These are phyloP conservation scores for Periophthalmus modestus DNA, from an alignment of 2,113 vertebrate species.

Conservation along the genomic window DNA sequence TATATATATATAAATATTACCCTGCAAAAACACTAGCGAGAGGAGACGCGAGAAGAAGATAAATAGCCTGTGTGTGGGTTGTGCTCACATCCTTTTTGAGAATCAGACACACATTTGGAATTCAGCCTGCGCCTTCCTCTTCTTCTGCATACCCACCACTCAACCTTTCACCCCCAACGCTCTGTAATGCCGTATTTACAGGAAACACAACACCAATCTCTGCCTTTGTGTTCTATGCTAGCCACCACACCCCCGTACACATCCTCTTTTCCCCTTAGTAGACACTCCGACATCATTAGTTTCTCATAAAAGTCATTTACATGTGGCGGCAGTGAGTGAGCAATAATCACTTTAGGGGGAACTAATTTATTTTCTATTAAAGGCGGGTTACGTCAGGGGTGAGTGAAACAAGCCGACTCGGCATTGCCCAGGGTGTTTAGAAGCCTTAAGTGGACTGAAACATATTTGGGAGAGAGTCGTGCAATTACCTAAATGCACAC, in stretches of 20 bases:
- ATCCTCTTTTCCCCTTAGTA: slow-evolving; percentile 51
- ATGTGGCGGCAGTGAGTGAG: slow-evolving; percentile 68
- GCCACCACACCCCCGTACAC: slow-evolving; percentile 26
- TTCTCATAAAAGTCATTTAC: slow-evolving; percentile 76
- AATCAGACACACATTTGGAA: slow-evolving; percentile 60
- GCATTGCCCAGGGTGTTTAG: slow-evolving; percentile 54
- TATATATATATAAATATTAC: slow-evolving; percentile 6
- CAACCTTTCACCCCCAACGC: slow-evolving; percentile 62
- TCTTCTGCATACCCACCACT: slow-evolving; percentile 61
- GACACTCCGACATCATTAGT: slow-evolving; percentile 70
- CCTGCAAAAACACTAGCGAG: not conserved
- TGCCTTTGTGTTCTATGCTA: slow-evolving; percentile 57
- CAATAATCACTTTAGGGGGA: slow-evolving; percentile 72
- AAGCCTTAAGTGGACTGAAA: slow-evolving; percentile 69
- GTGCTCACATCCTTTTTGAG: slow-evolving; percentile 63
- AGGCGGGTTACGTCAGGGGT: slow-evolving; percentile 59
- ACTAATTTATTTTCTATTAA: slow-evolving; percentile 76
- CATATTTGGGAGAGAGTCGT: slow-evolving; percentile 63
- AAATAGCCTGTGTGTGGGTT: slow-evolving; percentile 50
- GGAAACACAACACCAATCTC: slow-evolving; percentile 67
- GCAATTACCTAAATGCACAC: slow-evolving; percentile 77
- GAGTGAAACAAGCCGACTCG: slow-evolving; percentile 64
- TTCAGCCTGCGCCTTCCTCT: slow-evolving; percentile 51
- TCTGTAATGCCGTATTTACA: slow-evolving; percentile 69
- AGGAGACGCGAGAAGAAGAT: not conserved